phyloP scores from a whole-genome alignment of 2,113 vertebrate genomes.

The Corythoichthys haematopterus region DNA sequence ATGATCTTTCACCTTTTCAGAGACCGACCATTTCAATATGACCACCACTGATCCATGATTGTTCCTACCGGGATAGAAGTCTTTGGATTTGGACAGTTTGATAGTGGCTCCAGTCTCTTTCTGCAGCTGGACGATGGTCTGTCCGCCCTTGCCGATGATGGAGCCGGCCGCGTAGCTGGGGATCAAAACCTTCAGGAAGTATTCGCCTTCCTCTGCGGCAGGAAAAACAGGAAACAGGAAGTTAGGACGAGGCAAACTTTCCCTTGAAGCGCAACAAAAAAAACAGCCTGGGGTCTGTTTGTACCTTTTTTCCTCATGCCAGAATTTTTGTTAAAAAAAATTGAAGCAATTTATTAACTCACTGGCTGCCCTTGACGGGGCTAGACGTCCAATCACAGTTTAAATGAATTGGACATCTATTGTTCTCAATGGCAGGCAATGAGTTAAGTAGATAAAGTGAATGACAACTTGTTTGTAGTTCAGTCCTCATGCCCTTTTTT shows the following conservation, averaged over 20 bases:
- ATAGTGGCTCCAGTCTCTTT: constrained; percentile 93
- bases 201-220: constrained; percentile 86
- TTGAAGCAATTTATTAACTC: neutral
- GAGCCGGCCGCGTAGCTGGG: constrained; percentile 92
- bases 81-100: constrained; percentile 96
- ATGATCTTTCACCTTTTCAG: neutral
- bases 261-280: constrained; percentile 8
- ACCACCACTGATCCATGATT: neutral
- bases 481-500: constrained; percentile 37
- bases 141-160: constrained; percentile 91
- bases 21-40: neutral
- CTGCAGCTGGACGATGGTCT: constrained; percentile 92
- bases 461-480: neutral
- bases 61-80: constrained; percentile 89
- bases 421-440: too few relatives aligned
- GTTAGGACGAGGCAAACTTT: constrained; percentile 26
- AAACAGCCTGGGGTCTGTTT: neutral
- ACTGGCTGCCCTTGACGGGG: neutral
- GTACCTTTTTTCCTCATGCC: constrained; percentile 25
- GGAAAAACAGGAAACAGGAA: constrained; percentile 60
- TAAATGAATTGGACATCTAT: neutral
- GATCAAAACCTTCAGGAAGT: constrained; percentile 93
- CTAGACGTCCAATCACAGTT: neutral
- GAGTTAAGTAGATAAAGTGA: neutral
- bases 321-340: neutral